Percentiles rank a stretch among this genome's conserved stretches.
phyloP scores from a whole-genome alignment of 1,140 invertebrate species.

The Ceratitis capitata region DNA sequence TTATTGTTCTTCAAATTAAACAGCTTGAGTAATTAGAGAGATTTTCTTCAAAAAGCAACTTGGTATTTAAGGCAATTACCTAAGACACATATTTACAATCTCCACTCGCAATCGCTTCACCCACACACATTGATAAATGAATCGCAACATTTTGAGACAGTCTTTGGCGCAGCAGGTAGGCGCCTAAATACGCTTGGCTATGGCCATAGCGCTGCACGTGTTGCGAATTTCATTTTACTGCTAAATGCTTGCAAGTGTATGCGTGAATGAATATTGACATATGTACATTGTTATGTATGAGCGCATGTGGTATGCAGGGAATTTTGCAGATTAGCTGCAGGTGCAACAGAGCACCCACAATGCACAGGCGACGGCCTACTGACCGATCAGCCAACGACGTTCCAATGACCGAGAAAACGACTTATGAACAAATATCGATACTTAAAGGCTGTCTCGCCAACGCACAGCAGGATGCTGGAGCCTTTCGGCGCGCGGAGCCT shows the following conservation, averaged over 20 bases:
- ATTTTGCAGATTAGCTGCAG: conserved; percentile 32
- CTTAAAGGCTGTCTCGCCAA: conserved; percentile 1
- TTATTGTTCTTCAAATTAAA: background rate
- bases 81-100: background rate
- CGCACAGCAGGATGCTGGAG: conserved; percentile 25
- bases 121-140: background rate
- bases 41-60: background rate
- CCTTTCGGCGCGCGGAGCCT: conserved; percentile 20
- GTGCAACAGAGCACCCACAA: conserved; percentile 24
- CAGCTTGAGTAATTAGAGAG: background rate
- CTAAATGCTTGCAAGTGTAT: background rate
- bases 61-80: background rate
- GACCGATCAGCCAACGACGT: background rate
- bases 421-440: background rate
- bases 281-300: background rate
- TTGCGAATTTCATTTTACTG: background rate
- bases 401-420: background rate
- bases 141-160: background rate
- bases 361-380: background rate
- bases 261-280: no score
- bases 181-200: background rate
- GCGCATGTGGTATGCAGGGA: background rate
- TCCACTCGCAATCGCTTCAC: background rate
- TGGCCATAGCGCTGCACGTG: conserved; percentile 17
- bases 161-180: conserved; percentile 27